A percentile compares a stretch with the other conserved stretches of the same genome.
phyloP scores from a whole-genome alignment of 2,797 vertebrate species.

The Cossypha niveicapilla region DNA sequence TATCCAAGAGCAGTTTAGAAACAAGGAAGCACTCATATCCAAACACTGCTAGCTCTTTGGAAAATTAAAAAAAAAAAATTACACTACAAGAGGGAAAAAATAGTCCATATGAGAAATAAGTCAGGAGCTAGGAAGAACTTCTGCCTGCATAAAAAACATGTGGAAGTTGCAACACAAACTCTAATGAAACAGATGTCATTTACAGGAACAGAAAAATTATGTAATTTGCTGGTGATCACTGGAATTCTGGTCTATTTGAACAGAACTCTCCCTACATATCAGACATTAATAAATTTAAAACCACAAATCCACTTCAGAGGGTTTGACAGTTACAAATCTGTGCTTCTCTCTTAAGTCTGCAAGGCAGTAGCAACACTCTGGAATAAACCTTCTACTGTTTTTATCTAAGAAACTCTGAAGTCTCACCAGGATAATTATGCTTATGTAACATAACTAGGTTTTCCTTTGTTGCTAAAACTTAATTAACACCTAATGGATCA shows the following conservation, averaged over 20 bases:
- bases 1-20: not conserved
- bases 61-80: not conserved
- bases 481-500: not conserved
- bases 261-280: not conserved
- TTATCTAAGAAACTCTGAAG: not conserved
- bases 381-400: not conserved
- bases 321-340: not conserved
- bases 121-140: not conserved
- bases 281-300: not conserved
- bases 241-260: not conserved
- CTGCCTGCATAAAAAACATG: not conserved
- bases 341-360: not conserved
- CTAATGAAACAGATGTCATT: not conserved
- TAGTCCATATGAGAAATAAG: not conserved
- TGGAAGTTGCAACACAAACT: not conserved
- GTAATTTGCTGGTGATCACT: not conserved
- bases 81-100: not conserved
- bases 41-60: not conserved
- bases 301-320: not conserved
- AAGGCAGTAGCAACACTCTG: not conserved
- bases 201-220: not conserved
- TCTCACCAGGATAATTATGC: not conserved
- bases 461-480: not conserved
- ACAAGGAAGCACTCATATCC: not conserved
- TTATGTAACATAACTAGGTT: not conserved